These are phyloP conservation scores for Diarsia rubi DNA, from an alignment of 2,888 invertebrate species.

Conservation along the genomic window DNA sequence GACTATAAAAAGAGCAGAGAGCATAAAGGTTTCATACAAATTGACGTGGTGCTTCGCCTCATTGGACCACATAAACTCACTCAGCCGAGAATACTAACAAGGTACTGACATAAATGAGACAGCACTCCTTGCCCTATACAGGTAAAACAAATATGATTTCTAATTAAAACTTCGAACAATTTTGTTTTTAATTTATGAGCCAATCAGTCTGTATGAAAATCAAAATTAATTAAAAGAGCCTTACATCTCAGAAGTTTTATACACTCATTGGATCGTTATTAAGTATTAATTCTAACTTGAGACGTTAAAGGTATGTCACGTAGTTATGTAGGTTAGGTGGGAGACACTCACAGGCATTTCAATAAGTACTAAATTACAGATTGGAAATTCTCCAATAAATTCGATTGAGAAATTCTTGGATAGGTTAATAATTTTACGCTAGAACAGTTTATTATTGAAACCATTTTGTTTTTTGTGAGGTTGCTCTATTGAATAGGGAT, in stretches of 20 bases:
- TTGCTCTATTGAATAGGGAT: slow-evolving; percentile 1
- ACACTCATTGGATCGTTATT: slow-evolving; percentile 21
- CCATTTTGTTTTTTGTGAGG: slow-evolving; percentile 24
- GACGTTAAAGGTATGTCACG: slow-evolving; percentile 9
- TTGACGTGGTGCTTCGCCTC: background rate
- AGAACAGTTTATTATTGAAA: slow-evolving; percentile 26
- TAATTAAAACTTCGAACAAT: slow-evolving; percentile 26
- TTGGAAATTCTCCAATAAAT: slow-evolving; percentile 41
- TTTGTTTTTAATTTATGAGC: slow-evolving; percentile 20
- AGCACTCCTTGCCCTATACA: background rate
- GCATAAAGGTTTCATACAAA: slow-evolving; percentile 10
- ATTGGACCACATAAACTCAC: background rate
- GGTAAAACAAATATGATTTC: background rate
- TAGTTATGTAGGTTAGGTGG: slow-evolving; percentile 19
- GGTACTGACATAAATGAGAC: background rate
- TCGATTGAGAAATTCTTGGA: slow-evolving; percentile 33
- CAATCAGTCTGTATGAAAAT: slow-evolving; percentile 21
- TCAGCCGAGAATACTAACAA: slow-evolving; percentile 15
- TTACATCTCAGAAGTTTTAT: slow-evolving; percentile 32
- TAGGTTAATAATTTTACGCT: slow-evolving; percentile 40
- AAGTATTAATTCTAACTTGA: slow-evolving; percentile 33
- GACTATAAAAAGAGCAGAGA: slow-evolving; percentile 5
- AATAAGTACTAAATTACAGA: slow-evolving; percentile 47
- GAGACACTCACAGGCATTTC: slow-evolving; percentile 42
- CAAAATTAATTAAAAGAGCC: slow-evolving; percentile 39